These are phyloP conservation scores for Spisula subtruncata DNA, from an alignment of 2,888 invertebrate species.

Conservation along the genomic window DNA sequence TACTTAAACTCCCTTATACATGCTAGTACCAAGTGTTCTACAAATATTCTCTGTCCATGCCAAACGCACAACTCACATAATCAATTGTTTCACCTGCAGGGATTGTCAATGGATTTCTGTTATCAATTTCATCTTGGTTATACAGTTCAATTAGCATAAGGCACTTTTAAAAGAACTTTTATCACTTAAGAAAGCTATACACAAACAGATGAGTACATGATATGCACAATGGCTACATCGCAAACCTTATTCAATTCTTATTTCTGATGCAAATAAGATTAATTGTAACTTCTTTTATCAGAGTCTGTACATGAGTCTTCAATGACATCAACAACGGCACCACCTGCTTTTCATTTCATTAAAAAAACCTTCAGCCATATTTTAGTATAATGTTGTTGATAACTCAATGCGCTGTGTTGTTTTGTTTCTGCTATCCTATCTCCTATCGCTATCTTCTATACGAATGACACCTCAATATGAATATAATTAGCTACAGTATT, in stretches of 20 bases:
- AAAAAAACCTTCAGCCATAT: constrained; percentile 17
- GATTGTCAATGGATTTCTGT: neutral
- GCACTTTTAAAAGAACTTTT: neutral
- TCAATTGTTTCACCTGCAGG: neutral
- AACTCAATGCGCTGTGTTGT: neutral
- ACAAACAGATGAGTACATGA: neutral
- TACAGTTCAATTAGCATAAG: neutral
- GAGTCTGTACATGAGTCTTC: neutral
- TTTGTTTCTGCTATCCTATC: constrained; percentile 15
- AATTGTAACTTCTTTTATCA: constrained; percentile 8
- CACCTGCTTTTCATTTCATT: constrained; percentile 15
- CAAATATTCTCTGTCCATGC: neutral
- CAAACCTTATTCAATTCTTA: neutral
- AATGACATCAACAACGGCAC: neutral
- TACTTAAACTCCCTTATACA: too few relatives aligned
- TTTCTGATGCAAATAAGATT: constrained; percentile 27
- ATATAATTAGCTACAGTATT: constrained; percentile 21
- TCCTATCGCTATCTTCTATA: constrained; percentile 16
- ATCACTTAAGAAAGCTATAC: neutral
- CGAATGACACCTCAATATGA: constrained; percentile 14
- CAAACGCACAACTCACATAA: neutral
- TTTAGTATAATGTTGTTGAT: constrained; percentile 16
- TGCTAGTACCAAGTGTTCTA: too few relatives aligned
- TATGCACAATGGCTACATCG: neutral
- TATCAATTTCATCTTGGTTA: neutral